These are phyloP conservation scores for Lissonota sp. DNA, from an alignment of 2,888 invertebrate genomes.

Conservation along the genomic window DNA sequence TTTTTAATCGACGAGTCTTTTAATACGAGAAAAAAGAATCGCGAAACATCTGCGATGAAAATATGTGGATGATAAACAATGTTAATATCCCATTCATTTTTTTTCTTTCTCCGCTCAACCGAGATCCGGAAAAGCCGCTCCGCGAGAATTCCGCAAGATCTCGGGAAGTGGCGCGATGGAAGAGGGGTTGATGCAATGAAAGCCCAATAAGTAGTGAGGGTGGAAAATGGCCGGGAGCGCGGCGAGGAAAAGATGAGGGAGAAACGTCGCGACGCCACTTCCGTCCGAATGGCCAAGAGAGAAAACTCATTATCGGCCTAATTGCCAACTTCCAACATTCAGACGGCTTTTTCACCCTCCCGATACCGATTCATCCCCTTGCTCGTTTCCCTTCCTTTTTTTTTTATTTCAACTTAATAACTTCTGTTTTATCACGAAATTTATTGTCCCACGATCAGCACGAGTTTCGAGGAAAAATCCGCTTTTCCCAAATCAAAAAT, in stretches of 20 bases:
- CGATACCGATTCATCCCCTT: background rate
- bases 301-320: slow-evolving; percentile 65
- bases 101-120: slow-evolving; percentile 31
- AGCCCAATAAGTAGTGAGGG: slow-evolving; percentile 21
- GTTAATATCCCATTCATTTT: background rate
- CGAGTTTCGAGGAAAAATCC: background rate
- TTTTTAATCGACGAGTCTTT: too few relatives aligned
- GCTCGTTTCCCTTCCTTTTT: background rate
- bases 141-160: slow-evolving; percentile 26
- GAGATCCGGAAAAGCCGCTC: background rate
- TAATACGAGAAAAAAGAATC: too few relatives aligned
- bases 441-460: background rate
- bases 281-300: slow-evolving; percentile 57
- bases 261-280: slow-evolving; percentile 61
- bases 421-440: slow-evolving; percentile 8
- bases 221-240: slow-evolving; percentile 13
- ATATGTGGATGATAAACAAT: too few relatives aligned
- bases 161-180: slow-evolving; percentile 12
- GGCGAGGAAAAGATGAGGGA: slow-evolving; percentile 17
- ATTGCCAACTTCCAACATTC: slow-evolving; percentile 65
- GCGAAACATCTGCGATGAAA: too few relatives aligned
- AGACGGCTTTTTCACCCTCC: slow-evolving; percentile 23
- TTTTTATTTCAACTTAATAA: slow-evolving; percentile 5
- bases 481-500: too few relatives aligned
- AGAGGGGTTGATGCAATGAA: slow-evolving; percentile 8